Base-by-base conservation (phyloP, 2,113 vertebrate species). In the Poeciliopsis prolifica region DNA sequence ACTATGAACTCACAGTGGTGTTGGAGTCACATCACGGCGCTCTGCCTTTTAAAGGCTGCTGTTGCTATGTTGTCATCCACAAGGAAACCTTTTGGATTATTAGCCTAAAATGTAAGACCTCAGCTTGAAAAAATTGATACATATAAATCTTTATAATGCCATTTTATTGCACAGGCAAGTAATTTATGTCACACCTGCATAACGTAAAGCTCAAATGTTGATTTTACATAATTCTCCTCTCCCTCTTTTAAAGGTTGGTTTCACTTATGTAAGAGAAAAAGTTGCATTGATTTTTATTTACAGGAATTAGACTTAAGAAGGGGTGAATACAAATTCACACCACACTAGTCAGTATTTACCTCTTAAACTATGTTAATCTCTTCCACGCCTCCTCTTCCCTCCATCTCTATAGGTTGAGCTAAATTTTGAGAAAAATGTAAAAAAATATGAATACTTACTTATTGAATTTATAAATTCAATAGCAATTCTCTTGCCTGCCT, bases 51-150 rank as follows among this genome's bases (percentile, higher is more conserved):
- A 76, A 72, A 70, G 68, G 70, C 72, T 68, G 71, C 70, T n/a
- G 61, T 37, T 85, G 78, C 91, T 91, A 88, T 92, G 89, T 88
- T 68, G 88, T 88, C 91, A 92, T 92, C 87, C 80, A 77, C 74
- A 68, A 69, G 77, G 82, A 78, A 74, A 80, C 40, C 74, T 72
- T 61, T 11, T 85, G 80, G 33, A 79, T 68, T 79, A 75, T 92
- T 87, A 88, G 77, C 76, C 62, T 29, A 31, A 72, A 6, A 75
- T 64, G n/a, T 28, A 78, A 74, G 70, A 61, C 77, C 48, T 70
- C 30, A 48, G 17, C 5, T 48, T 48, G 5, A 48, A 48, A 19
- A 48, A 48, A 19, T 1, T 48, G 44, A 48, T 48, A 48, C 14
- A 48, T 19, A 48, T 15, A 17, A 19, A 19, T 48, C 5, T 48